Evolutionary conservation across 2,797 vertebrate genomes (phyloP).

Genomic region (Strix occidentalis): DNA sequence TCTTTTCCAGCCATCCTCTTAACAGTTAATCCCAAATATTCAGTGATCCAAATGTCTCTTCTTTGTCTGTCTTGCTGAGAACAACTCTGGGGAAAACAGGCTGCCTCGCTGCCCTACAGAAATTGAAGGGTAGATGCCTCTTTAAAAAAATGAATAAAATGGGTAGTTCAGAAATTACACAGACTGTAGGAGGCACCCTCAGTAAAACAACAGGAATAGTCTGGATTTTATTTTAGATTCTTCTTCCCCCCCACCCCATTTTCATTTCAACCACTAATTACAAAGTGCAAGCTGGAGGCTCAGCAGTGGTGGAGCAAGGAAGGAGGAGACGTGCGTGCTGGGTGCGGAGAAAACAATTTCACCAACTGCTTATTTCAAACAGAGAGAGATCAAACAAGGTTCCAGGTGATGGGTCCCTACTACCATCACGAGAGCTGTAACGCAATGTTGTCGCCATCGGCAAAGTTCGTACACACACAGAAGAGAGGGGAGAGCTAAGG

Average conservation of each 20-base stretch:
- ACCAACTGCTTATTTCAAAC: conserved; percentile 18
- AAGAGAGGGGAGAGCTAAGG: neutral
- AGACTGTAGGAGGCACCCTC: neutral
- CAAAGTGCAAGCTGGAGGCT: conserved; percentile 36
- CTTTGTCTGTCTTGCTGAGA: neutral
- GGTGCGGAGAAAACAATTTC: neutral
- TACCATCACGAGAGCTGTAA: neutral
- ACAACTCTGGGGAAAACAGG: neutral
- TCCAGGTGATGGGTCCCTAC: neutral
- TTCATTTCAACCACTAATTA: conserved; percentile 39
- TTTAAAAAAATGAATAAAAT: neutral
- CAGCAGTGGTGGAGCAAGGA: neutral
- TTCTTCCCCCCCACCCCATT: neutral
- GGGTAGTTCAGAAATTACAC: neutral
- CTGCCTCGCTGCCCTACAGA: neutral
- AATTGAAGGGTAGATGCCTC: neutral
- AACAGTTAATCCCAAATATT: neutral
- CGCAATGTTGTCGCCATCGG: neutral
- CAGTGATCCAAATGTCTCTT: neutral
- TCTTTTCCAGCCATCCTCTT: neutral
- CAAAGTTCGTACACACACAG: neutral
- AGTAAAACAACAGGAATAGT: conserved; percentile 30
- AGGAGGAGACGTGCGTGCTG: conserved; percentile 19
- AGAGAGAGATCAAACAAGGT: conserved; percentile 9
- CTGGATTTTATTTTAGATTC: conserved; percentile 26